phyloP scores from a whole-genome alignment of 1,140 invertebrate species.

The Drosophila ananassae region DNA sequence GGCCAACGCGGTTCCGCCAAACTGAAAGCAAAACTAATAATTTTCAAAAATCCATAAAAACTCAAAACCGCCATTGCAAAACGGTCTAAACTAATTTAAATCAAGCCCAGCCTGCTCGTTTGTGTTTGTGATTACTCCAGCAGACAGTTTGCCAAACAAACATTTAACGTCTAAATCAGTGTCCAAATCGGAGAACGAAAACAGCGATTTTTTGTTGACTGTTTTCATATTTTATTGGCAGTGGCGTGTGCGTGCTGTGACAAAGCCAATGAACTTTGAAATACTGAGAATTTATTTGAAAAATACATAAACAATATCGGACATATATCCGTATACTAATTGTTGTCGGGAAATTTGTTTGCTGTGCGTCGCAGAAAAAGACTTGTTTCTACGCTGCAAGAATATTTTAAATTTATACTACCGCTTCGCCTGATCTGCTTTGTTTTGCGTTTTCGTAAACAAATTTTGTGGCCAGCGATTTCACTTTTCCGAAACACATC shows the following conservation, averaged over 20 bases:
- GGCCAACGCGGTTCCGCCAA: slow-evolving; percentile 54
- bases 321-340: slow-evolving; percentile 16
- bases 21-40: neutral
- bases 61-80: neutral
- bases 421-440: slow-evolving; percentile 17
- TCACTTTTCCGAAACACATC: slow-evolving; percentile 11
- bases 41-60: neutral
- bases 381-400: slow-evolving; percentile 57
- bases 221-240: slow-evolving; percentile 34
- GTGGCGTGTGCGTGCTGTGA: slow-evolving; percentile 41
- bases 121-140: slow-evolving; percentile 16
- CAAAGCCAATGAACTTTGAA: slow-evolving; percentile 49
- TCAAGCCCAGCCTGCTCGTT: slow-evolving; percentile 12
- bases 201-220: slow-evolving; percentile 14
- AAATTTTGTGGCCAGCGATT: slow-evolving; percentile 28
- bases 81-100: neutral
- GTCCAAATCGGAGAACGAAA: slow-evolving; percentile 10
- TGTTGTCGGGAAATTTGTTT: slow-evolving; percentile 31
- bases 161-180: slow-evolving; percentile 11
- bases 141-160: slow-evolving; percentile 11
- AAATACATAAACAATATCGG: slow-evolving; percentile 23
- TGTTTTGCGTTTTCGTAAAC: slow-evolving; percentile 34
- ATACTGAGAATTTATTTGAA: slow-evolving; percentile 26
- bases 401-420: slow-evolving; percentile 36
- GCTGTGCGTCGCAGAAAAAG: slow-evolving; percentile 34